phyloP scores from a whole-genome alignment of 2,113 vertebrate species.

The Limnothrissa miodon region DNA sequence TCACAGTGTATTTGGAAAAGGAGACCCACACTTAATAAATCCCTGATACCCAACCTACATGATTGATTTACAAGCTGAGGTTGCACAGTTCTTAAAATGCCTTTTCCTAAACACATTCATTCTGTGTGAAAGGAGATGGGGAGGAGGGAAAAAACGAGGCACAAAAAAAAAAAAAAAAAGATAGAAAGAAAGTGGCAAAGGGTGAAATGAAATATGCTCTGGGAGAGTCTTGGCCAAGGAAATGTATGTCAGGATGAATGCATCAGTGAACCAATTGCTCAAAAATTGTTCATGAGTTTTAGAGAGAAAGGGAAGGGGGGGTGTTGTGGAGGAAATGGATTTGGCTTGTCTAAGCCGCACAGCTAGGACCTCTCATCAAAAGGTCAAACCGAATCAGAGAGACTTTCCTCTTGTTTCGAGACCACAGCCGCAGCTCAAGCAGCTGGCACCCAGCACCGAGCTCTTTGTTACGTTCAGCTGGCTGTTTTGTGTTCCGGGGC shows the following conservation, averaged over 20 bases:
- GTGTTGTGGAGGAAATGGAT: slow-evolving; percentile 15
- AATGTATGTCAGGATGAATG: slow-evolving; percentile 26
- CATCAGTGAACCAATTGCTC: slow-evolving; percentile 24
- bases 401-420: slow-evolving; percentile 16
- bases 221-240: background rate
- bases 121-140: background rate
- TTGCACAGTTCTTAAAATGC: background rate
- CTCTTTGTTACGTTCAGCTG: slow-evolving; percentile 8
- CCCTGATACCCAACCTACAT: background rate
- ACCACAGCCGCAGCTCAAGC: slow-evolving; percentile 20
- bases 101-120: background rate
- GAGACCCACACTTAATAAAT: slow-evolving; percentile 20
- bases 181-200: background rate
- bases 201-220: slow-evolving; percentile 6
- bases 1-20: slow-evolving; percentile 12
- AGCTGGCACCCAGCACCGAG: slow-evolving; percentile 12
- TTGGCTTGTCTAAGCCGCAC: slow-evolving; percentile 19
- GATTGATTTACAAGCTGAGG: slow-evolving; percentile 27
- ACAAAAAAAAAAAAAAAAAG: background rate
- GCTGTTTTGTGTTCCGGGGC: slow-evolving; percentile 18
- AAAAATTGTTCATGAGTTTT: slow-evolving; percentile 22
- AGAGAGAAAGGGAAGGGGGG: background rate
- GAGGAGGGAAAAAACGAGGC: background rate
- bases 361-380: slow-evolving; percentile 28
- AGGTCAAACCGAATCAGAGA: slow-evolving; percentile 30